phyloP scores from a whole-genome alignment of 2,888 invertebrate genomes.

The Sphaeridia pumilis region DNA sequence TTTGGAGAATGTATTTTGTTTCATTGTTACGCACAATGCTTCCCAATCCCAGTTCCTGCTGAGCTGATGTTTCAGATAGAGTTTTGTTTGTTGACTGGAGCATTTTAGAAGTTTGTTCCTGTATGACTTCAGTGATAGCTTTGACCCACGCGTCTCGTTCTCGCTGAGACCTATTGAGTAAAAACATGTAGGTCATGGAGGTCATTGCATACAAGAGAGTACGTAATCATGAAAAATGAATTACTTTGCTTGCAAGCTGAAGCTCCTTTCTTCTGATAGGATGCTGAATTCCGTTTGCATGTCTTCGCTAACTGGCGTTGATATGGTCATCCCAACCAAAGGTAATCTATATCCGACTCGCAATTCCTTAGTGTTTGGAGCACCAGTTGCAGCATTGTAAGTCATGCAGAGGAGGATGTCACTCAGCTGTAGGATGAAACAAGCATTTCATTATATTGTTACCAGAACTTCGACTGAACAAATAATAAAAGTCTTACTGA shows the following conservation, averaged over 20 bases:
- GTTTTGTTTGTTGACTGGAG: no score
- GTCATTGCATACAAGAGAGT: neutral
- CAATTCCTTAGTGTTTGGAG: constrained; percentile 38
- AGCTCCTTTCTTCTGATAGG: constrained; percentile 46
- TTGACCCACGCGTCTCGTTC: constrained; percentile 47
- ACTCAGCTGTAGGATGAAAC: constrained; percentile 39
- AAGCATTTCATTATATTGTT: no score
- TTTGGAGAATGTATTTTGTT: no score
- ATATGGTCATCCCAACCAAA: constrained; percentile 46
- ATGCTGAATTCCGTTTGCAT: constrained; percentile 48
- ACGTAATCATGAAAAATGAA: constrained; percentile 26
- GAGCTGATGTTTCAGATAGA: no score
- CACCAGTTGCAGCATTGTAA: constrained; percentile 39
- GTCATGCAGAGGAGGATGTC: constrained; percentile 43
- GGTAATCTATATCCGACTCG: constrained; percentile 45
- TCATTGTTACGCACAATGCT: no score
- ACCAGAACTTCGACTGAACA: neutral
- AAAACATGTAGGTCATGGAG: neutral
- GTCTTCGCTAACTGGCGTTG: constrained; percentile 40
- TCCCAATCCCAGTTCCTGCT: no score
- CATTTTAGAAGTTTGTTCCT: no score
- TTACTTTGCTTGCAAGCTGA: constrained; percentile 46
- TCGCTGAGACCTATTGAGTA: constrained; percentile 39
- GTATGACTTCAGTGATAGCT: constrained; percentile 33
- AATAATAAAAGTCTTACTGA: constrained; percentile 38